Percentiles rank a stretch among this genome's conserved stretches.
Conservation (phyloP, 1,140 invertebrate genomes). For the Bombus vancouverensis region DNA sequence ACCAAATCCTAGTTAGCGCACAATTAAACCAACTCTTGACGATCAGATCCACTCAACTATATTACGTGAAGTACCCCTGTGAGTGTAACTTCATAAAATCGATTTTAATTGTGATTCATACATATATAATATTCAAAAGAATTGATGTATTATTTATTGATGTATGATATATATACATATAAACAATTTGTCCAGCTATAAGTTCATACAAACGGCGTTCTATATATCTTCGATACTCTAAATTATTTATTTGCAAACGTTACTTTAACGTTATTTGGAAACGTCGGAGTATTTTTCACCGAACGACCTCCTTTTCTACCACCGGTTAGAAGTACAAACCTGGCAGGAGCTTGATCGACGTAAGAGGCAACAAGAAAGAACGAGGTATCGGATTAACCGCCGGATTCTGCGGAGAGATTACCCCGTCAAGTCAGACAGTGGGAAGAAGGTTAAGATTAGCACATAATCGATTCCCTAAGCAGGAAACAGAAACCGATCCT, state of each 20-base stretch:
- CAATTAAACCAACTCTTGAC: too few relatives aligned
- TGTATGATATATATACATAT: too few relatives aligned
- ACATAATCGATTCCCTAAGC: background rate
- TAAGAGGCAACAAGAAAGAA: background rate
- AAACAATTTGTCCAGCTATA: too few relatives aligned
- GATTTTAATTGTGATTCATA: too few relatives aligned
- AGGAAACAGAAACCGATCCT: background rate
- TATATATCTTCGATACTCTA: too few relatives aligned
- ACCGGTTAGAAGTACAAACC: background rate
- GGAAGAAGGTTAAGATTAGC: slow-evolving; percentile 24
- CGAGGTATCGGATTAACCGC: slow-evolving; percentile 32
- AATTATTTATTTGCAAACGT: background rate
- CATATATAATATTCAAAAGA: too few relatives aligned
- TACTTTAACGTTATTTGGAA: background rate
- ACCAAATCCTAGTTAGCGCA: too few relatives aligned
- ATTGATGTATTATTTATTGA: too few relatives aligned
- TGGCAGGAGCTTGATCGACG: background rate
- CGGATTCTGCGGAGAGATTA: slow-evolving; percentile 19
- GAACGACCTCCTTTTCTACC: background rate
- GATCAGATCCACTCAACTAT: too few relatives aligned
- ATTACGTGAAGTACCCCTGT: too few relatives aligned
- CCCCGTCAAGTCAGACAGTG: background rate
- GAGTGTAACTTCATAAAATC: too few relatives aligned
- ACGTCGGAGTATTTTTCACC: background rate
- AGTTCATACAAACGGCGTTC: background rate